Evolutionary conservation across 35 echinoderm and acorn worm species (phyloP).

Genomic region (Anneissia japonica): DNA sequence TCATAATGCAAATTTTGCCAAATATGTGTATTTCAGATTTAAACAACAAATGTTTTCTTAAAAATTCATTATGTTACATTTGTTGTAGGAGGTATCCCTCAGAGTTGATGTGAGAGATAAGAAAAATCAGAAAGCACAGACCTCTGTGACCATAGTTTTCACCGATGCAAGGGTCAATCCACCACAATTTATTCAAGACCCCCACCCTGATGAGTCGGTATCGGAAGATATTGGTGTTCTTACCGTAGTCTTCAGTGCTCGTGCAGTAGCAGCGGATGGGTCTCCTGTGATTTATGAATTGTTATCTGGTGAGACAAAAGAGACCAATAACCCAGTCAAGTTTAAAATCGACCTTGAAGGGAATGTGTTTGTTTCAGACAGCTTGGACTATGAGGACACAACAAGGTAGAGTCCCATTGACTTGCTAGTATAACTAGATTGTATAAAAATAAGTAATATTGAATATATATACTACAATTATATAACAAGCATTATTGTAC

Average conservation of each 20-base stretch:
- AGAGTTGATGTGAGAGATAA: neutral
- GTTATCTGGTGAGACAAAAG: constrained; percentile 21
- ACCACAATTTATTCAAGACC: neutral
- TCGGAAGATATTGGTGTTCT: neutral
- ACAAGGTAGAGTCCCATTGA: neutral
- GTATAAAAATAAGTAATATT: no score
- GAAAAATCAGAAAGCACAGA: neutral
- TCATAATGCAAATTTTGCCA: no score
- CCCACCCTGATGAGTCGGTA: neutral
- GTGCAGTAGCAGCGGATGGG: neutral
- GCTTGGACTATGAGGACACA: constrained; percentile 32
- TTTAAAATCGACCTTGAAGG: constrained; percentile 15
- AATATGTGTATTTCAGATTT: no score
- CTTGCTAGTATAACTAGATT: no score
- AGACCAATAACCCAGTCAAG: constrained; percentile 39
- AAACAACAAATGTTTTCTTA: no score
- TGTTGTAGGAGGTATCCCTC: neutral
- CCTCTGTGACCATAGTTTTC: neutral
- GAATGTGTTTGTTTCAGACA: constrained; percentile 10
- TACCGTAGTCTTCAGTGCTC: neutral
- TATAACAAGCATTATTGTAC: no score
- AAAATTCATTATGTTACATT: no score
- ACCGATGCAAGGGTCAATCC: neutral
- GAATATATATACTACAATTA: no score
- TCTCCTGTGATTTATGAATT: constrained; percentile 16